These are phyloP conservation scores for Paramormyrops hopkinsi DNA, from an alignment of 2,797 vertebrate genomes.

Conservation along the genomic window DNA sequence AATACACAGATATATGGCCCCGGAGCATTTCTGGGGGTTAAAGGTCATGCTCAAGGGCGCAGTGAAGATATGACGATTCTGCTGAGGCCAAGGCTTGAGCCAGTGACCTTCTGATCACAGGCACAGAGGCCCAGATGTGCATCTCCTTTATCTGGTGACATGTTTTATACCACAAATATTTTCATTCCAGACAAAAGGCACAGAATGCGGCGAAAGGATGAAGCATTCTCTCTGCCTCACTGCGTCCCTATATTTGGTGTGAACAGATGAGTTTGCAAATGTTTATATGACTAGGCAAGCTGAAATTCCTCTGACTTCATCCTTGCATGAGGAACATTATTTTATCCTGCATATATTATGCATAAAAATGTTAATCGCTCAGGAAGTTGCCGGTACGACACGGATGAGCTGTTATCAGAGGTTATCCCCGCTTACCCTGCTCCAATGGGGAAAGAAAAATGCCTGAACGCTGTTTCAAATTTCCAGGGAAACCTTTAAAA, in stretches of 20 bases:
- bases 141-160: background rate
- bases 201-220: background rate
- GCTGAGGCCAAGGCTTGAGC: background rate
- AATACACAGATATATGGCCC: background rate
- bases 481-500: constrained; percentile 4
- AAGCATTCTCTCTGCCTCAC: background rate
- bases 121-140: background rate
- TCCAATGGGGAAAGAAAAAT: background rate
- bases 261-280: background rate
- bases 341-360: background rate
- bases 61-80: background rate
- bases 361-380: background rate
- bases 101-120: background rate
- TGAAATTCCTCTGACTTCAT: background rate
- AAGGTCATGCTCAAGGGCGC: background rate
- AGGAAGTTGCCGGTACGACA: background rate
- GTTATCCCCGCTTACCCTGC: background rate
- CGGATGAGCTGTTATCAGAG: background rate
- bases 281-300: constrained; percentile 1
- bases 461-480: background rate
- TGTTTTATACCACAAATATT: background rate
- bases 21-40: background rate
- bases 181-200: background rate
- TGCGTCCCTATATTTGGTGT: background rate
- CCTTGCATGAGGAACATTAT: background rate